Evolutionary conservation across 2,113 vertebrate genomes (phyloP), one percentile per base, ranked within the genome.

Genomic region (Mellivora capensis): DNA sequence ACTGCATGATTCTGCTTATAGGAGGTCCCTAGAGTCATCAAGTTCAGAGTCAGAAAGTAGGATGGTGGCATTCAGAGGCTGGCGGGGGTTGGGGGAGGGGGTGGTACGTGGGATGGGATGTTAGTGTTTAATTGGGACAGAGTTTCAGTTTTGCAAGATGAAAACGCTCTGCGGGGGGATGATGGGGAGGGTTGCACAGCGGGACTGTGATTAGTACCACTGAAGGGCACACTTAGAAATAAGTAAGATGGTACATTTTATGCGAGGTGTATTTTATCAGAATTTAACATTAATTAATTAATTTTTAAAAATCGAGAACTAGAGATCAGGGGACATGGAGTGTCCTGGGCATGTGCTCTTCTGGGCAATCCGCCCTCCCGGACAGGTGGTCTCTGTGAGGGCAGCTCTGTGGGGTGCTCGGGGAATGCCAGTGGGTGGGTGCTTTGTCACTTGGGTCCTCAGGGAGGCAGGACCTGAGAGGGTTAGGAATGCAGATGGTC

Each of bases 271-370:
- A 79, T 72, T 64, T 94, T 74, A 57, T 15, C 4, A 64, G 18
- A 84, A 57, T 69, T 83, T 77, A 79, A 59, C 76, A 64, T 76
- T 34, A 76, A 87, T 25, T 39, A 67, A 49, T 29, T 49, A 79
- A 80, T n/a, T 59, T 27, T 44, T 34, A 80, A 81, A 84, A 64
- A 39, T 34, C 39, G 34, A 67, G 11, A 81, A 49, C 31, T 47
- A 37, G 79, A 72, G 20, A 23, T 17, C 29, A 13, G 12, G 62
- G 52, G 52, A 79, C 74, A 61, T 69, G 49, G 3, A 29, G 4
- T 47, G 25, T 67, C 39, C 67, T 31, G 52, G 21, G 62, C 17
- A 31, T 12, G 18, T 71, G 31, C 25, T 95, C 42, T 79, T 54
- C 44, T 23, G 37, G 64, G 67, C 6, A 11, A 12, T 8, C 42